A percentile compares a stretch with the other conserved stretches of the same genome.
Evolutionary conservation across 2,797 vertebrate species (phyloP).

Genomic region (Melanotaenia nigrans): DNA sequence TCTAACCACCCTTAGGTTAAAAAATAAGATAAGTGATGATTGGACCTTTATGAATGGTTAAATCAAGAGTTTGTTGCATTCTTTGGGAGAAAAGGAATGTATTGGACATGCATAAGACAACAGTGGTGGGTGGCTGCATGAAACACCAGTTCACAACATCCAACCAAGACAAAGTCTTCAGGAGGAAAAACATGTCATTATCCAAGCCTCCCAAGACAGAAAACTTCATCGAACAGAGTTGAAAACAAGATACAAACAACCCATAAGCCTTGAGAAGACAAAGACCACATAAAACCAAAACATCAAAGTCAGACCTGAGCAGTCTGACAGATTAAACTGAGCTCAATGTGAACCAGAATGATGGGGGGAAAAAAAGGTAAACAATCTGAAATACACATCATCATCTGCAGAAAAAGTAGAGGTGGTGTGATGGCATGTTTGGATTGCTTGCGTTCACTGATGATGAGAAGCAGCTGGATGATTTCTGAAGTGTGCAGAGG

Average conservation of each 20-base stretch:
- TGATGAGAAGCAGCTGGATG: background rate
- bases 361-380: background rate
- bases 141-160: background rate
- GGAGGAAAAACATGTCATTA: conserved; percentile 1
- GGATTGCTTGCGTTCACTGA: background rate
- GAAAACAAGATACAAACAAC: background rate
- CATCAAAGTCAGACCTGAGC: background rate
- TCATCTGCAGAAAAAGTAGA: background rate
- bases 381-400: background rate
- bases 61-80: conserved; percentile 3
- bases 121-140: background rate
- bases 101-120: background rate
- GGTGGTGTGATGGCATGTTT: background rate
- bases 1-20: background rate
- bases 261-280: background rate
- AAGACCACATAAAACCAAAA: background rate
- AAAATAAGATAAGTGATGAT: background rate
- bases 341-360: background rate
- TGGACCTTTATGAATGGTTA: background rate
- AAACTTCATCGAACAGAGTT: background rate
- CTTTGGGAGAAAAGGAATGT: conserved; percentile 1
- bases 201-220: background rate
- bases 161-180: conserved; percentile 2
- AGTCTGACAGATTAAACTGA: background rate
- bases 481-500: background rate